phyloP scores from a whole-genome alignment of 2,113 vertebrate species.

The Mustelus asterias region DNA sequence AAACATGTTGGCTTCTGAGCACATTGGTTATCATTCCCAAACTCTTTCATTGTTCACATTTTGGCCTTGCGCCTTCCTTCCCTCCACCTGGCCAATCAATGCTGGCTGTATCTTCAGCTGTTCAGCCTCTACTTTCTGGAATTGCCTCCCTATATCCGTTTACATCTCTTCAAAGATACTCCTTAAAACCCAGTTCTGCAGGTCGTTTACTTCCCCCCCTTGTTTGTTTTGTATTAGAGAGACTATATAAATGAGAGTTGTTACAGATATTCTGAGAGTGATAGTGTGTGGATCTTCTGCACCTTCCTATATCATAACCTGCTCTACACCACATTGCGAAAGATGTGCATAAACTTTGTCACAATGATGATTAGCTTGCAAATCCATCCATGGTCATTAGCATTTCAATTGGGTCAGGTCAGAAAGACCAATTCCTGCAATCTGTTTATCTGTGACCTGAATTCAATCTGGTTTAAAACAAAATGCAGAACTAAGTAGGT shows the following conservation, averaged over 20 bases:
- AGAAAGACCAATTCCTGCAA: slow-evolving; percentile 34
- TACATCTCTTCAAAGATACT: neutral
- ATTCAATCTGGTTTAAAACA: slow-evolving; percentile 28
- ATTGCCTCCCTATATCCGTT: neutral
- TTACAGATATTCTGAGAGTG: neutral
- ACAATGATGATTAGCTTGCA: neutral
- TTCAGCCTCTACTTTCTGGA: neutral
- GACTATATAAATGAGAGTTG: neutral
- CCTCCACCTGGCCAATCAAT: neutral
- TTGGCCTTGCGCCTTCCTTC: neutral
- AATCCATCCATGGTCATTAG: neutral
- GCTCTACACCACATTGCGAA: neutral
- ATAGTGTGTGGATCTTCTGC: neutral
- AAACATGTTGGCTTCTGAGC: neutral
- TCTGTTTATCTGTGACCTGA: slow-evolving; percentile 30
- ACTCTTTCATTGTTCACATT: neutral
- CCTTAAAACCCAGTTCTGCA: neutral
- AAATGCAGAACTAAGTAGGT: slow-evolving; percentile 10
- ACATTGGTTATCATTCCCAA: neutral
- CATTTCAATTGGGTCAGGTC: slow-evolving; percentile 18
- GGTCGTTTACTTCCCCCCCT: neutral
- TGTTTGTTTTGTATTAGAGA: neutral
- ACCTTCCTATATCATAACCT: neutral
- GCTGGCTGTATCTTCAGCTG: neutral
- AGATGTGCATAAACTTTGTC: neutral